Base-by-base conservation (phyloP, 2,888 invertebrate species). In the Linnaemya tessellans region DNA sequence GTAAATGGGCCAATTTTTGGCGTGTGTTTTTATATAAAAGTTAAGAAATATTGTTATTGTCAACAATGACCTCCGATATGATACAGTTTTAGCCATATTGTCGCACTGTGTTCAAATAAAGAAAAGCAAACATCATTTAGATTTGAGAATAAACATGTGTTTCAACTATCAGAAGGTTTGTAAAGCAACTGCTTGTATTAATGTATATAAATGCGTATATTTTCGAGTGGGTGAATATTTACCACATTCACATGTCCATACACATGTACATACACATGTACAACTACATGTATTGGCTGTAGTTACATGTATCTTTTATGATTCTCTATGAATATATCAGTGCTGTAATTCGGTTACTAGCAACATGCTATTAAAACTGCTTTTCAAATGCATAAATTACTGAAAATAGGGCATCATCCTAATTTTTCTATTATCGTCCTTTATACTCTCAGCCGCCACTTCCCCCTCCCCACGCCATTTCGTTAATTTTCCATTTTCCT, bases 331-430 rank as follows among this genome's bases (percentile, higher is more conserved):
- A 62, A 56, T 62, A 30, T 81, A 81, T 75, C 41, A 68, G 22
- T 64, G 62, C 56, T 70, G 25, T 77, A 75, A 82, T 64, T 77
- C 35, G 64, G 71, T 77, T 70, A 71, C 82, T 25, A 77, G 30
- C 46, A 64, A 71, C 64, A 71, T 71, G 77, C 77, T 77, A 65
- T 77, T 65, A 71, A 71, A 70, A 70, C 0, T 64, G 54, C 71
- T 77, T 77, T 77, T 49, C 60, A 38, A 77, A 82, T 65, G 58
- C 77, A 82, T 82, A 82, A 82, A 82, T 82, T 82, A 82, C 46
- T 41, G 22, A 18, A 71, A 77, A 71, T 71, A 71, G 64, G 22
- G 11, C 58, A 54, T 71, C 71, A 18, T 51, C 54, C 1, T 51
- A 35, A 30, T 30, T 68, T 49, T 49, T 54, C 11, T 56, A 49